Evolutionary conservation across 2,113 vertebrate species (phyloP).

Genomic region (Chunga burmeisteri): DNA sequence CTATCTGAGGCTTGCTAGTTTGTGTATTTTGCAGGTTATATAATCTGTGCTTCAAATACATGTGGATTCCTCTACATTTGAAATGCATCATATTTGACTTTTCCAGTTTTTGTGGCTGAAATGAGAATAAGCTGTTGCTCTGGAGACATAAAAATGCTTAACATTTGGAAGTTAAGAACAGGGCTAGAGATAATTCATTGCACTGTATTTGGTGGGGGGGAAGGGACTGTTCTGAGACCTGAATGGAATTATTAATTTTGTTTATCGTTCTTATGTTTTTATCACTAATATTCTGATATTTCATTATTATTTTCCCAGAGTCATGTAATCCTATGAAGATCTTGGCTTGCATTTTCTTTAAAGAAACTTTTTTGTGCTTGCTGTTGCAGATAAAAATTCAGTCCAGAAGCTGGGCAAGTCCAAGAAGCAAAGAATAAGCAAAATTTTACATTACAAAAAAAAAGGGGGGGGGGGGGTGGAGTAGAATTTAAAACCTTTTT

Average conservation of each 20-base stretch:
- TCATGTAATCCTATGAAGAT: background rate
- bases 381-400: background rate
- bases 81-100: background rate
- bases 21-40: background rate
- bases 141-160: background rate
- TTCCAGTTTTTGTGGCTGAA: background rate
- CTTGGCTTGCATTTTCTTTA: background rate
- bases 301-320: background rate
- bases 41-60: background rate
- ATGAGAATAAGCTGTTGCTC: background rate
- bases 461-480: rapidly evolving
- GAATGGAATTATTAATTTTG: background rate
- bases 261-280: background rate
- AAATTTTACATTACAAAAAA: background rate
- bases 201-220: background rate
- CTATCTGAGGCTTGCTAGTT: background rate
- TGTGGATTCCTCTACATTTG: background rate
- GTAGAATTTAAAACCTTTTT: background rate
- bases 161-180: background rate
- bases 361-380: background rate
- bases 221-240: background rate
- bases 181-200: background rate
- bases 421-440: background rate
- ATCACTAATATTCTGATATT: background rate
- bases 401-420: background rate